Evolutionary conservation across 2,888 invertebrate genomes (phyloP).

Genomic region (Mythimna vitellina): DNA sequence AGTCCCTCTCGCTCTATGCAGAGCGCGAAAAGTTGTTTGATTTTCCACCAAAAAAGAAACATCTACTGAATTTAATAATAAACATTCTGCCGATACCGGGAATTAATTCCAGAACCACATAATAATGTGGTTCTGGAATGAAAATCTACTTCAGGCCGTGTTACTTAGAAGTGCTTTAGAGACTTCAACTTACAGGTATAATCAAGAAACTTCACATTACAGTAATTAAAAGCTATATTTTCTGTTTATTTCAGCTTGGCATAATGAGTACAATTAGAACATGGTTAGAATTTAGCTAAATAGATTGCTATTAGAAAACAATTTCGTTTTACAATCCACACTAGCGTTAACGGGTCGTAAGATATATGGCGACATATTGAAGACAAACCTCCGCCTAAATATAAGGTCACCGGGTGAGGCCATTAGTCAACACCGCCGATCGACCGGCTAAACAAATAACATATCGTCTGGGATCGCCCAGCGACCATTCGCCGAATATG

Average conservation of each 20-base stretch:
- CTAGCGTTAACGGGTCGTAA: constrained; percentile 18
- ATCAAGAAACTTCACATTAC: background rate
- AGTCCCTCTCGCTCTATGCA: too few relatives aligned
- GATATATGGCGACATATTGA: constrained; percentile 58
- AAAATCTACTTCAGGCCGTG: too few relatives aligned
- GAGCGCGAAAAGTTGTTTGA: too few relatives aligned
- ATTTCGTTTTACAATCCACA: constrained; percentile 25
- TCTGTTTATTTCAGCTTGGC: background rate
- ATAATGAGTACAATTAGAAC: background rate
- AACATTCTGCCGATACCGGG: too few relatives aligned
- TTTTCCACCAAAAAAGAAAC: too few relatives aligned
- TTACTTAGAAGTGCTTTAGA: constrained; percentile 1
- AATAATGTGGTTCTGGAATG: too few relatives aligned
- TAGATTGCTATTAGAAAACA: constrained; percentile 17
- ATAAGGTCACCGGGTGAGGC: constrained; percentile 55
- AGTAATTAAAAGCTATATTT: background rate
- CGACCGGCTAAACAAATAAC: constrained; percentile 67
- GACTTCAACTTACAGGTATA: background rate
- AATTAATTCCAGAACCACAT: too few relatives aligned
- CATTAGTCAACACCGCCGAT: constrained; percentile 66
- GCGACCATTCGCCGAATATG: constrained; percentile 32
- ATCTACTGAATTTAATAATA: too few relatives aligned
- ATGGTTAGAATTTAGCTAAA: background rate
- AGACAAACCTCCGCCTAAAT: constrained; percentile 58
- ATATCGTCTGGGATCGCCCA: constrained; percentile 48